Conservation (phyloP, 2,888 invertebrate species). For the Eupithecia pulchellata region DNA sequence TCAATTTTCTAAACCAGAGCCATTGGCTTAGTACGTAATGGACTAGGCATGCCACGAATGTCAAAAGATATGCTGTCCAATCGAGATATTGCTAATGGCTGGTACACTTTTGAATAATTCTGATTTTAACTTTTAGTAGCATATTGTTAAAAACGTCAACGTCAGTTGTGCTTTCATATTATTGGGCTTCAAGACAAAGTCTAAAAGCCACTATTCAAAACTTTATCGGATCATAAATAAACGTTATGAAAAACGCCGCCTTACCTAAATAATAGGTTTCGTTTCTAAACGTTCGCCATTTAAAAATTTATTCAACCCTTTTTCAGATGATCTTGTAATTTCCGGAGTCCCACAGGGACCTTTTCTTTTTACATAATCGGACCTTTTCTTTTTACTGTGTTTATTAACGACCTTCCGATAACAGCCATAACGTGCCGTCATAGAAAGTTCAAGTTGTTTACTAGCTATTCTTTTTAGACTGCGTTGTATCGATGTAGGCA, state of each 20-base stretch:
- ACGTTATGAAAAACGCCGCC: too few relatives aligned
- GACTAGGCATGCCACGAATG: slow-evolving; percentile 31
- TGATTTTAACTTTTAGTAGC: neutral
- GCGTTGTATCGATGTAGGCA: slow-evolving; percentile 30
- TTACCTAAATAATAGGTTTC: too few relatives aligned
- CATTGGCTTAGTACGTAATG: slow-evolving; percentile 30
- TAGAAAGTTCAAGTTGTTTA: neutral
- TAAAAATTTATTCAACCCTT: neutral
- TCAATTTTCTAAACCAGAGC: slow-evolving; percentile 29
- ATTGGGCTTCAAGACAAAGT: neutral
- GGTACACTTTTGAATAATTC: slow-evolving; percentile 4
- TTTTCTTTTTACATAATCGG: neutral
- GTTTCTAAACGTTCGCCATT: neutral
- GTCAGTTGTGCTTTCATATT: neutral
- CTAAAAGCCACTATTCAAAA: neutral
- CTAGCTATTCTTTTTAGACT: slow-evolving; percentile 10
- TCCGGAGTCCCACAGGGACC: neutral
- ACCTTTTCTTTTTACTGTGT: neutral
- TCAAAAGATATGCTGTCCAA: slow-evolving; percentile 29
- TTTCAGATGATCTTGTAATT: neutral
- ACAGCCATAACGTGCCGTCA: neutral
- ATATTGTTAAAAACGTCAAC: neutral
- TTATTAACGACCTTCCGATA: neutral
- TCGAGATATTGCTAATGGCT: slow-evolving; percentile 3
- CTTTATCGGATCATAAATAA: neutral